Percentiles rank a stretch among this genome's conserved stretches.
These are phyloP conservation scores for Calliopsis andreniformis DNA, from an alignment of 1,140 invertebrate species.

Conservation along the genomic window DNA sequence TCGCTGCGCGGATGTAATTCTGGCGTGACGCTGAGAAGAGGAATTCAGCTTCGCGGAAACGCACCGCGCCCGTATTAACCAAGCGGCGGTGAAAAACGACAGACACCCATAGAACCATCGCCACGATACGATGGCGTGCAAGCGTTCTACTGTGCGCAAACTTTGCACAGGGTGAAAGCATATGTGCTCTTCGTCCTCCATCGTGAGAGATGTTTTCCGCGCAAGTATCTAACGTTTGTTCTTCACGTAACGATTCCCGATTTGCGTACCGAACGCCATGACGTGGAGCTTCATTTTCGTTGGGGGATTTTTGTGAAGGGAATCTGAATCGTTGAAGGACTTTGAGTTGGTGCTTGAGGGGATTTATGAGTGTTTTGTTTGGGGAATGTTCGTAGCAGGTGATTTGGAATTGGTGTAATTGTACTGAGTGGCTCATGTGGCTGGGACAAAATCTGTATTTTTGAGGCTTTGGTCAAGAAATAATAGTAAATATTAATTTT, in stretches of 20 bases:
- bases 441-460: too few relatives aligned
- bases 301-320: too few relatives aligned
- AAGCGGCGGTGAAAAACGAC: constrained; percentile 63
- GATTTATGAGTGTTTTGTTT: too few relatives aligned
- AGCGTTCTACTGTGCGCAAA: constrained; percentile 66
- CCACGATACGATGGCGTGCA: constrained; percentile 59
- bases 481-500: too few relatives aligned
- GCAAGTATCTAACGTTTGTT: constrained; percentile 69
- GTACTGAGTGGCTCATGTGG: too few relatives aligned
- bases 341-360: too few relatives aligned
- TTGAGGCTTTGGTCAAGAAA: too few relatives aligned
- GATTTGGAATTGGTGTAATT: too few relatives aligned
- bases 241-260: constrained; percentile 55
- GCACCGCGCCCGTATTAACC: constrained; percentile 52
- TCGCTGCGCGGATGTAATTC: constrained; percentile 48
- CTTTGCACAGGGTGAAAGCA: constrained; percentile 64
- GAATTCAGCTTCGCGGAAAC: constrained; percentile 59
- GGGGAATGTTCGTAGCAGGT: too few relatives aligned
- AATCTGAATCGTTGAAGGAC: too few relatives aligned
- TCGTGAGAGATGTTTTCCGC: constrained; percentile 70
- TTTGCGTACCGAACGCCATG: constrained; percentile 53
- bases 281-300: too few relatives aligned
- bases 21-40: constrained; percentile 38
- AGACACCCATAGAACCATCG: constrained; percentile 57
- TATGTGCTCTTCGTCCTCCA: constrained; percentile 59